phyloP scores from a whole-genome alignment of 2,113 vertebrate species.

The Hippolais icterina region DNA sequence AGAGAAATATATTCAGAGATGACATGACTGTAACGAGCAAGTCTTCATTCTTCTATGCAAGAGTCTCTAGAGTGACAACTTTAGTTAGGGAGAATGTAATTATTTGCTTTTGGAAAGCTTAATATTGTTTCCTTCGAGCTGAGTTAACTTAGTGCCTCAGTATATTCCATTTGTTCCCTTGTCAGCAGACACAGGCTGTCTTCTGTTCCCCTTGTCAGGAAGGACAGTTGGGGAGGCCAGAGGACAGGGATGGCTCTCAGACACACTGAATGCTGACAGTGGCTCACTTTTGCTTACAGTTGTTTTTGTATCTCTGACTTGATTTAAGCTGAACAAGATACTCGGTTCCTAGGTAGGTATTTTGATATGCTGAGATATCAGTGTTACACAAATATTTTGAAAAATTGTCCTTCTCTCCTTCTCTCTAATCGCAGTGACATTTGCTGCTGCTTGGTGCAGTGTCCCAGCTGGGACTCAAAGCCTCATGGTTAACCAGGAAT shows the following conservation, averaged over 20 bases:
- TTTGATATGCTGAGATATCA: neutral
- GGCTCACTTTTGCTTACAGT: neutral
- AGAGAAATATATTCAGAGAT: neutral
- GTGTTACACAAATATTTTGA: neutral
- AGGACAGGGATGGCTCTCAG: neutral
- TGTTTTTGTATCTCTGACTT: neutral
- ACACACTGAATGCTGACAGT: neutral
- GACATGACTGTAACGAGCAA: neutral
- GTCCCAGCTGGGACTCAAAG: neutral
- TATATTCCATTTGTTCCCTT: neutral
- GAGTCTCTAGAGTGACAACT: neutral
- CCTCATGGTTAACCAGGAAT: neutral
- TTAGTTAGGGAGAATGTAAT: neutral
- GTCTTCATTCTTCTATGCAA: neutral
- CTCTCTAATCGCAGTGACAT: neutral
- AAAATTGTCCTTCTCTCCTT: neutral
- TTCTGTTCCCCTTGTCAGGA: neutral
- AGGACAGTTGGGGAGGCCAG: neutral
- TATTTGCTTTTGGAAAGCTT: slow-evolving; percentile 14
- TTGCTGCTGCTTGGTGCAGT: neutral
- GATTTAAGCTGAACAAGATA: neutral
- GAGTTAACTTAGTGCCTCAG: neutral
- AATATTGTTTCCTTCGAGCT: slow-evolving; percentile 7
- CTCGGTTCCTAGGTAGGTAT: neutral
- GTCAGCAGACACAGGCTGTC: neutral